These are phyloP conservation scores for Serranus cabrilla DNA, from an alignment of 2,797 vertebrate species.

Conservation along the genomic window DNA sequence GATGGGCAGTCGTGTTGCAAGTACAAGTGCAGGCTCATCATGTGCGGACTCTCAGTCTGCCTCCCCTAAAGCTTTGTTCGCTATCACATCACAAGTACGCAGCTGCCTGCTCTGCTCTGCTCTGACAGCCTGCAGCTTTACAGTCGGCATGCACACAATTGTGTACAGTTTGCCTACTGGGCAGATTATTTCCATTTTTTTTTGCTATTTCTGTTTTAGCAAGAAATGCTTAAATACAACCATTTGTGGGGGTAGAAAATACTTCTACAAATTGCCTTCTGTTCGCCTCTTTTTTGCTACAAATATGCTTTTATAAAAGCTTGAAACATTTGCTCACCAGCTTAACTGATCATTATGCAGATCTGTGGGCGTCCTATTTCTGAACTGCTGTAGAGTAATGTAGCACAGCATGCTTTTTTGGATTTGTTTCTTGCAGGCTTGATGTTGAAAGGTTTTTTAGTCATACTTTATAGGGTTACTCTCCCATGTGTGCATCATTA, in stretches of 20 bases:
- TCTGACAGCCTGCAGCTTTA: slow-evolving; percentile 77
- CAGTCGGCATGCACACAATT: slow-evolving; percentile 70
- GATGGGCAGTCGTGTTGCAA: slow-evolving; percentile 94
- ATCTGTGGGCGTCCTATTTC: slow-evolving; percentile 25
- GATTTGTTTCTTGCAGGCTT: slow-evolving; percentile 31
- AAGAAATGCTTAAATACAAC: not conserved
- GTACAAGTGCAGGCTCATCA: slow-evolving; percentile 90
- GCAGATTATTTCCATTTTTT: slow-evolving; percentile 25
- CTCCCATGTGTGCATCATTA: not conserved
- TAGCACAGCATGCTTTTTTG: slow-evolving; percentile 25
- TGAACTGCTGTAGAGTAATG: slow-evolving; percentile 2
- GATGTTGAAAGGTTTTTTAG: not conserved
- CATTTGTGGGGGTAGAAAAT: not conserved
- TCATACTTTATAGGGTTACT: slow-evolving; percentile 27
- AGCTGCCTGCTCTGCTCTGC: slow-evolving; percentile 46
- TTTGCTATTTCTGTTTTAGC: slow-evolving; percentile 16
- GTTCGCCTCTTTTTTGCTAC: slow-evolving; percentile 36
- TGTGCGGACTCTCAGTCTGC: slow-evolving; percentile 93
- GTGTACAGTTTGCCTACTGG: slow-evolving; percentile 50
- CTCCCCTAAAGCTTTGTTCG: slow-evolving; percentile 94
- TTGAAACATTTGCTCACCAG: not conserved
- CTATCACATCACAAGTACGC: slow-evolving; percentile 95
- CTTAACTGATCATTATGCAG: slow-evolving; percentile 4
- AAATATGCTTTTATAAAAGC: slow-evolving; percentile 45
- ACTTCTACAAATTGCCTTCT: not conserved